phyloP scores from a whole-genome alignment of 2,113 vertebrate genomes.

The Antennarius striatus region DNA sequence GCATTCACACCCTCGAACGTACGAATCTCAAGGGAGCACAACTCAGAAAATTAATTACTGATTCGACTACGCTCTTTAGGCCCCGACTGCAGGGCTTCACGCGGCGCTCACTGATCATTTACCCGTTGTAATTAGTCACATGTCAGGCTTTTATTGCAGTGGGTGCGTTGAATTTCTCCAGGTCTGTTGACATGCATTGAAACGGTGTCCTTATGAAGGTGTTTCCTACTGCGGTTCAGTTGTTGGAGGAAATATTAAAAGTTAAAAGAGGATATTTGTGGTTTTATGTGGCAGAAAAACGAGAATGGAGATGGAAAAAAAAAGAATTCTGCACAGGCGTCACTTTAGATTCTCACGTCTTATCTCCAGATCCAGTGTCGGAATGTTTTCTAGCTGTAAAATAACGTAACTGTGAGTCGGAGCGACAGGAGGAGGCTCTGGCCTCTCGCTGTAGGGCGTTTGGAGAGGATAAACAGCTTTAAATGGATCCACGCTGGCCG shows the following conservation, averaged over 20 bases:
- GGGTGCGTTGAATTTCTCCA: no score
- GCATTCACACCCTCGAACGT: slow-evolving; percentile 4
- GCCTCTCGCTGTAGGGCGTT: slow-evolving; percentile 36
- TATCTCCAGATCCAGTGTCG: not conserved
- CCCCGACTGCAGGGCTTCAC: slow-evolving; percentile 4
- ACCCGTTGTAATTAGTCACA: no score
- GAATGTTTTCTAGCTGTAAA: slow-evolving; percentile 22
- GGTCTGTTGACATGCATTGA: no score
- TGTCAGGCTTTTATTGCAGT: no score
- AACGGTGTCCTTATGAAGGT: no score
- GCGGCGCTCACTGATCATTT: not conserved
- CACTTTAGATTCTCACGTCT: not conserved
- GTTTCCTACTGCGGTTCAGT: no score
- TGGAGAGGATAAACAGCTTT: slow-evolving; percentile 48
- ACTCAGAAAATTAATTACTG: slow-evolving; percentile 29
- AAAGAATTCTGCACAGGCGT: not conserved
- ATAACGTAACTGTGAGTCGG: slow-evolving; percentile 23
- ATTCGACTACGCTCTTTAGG: slow-evolving; percentile 20
- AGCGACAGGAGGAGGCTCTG: slow-evolving; percentile 16
- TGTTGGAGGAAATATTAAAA: no score
- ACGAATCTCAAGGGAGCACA: slow-evolving; percentile 17
- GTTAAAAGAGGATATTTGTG: no score
- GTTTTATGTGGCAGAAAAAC: not conserved
- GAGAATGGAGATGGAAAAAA: no score
- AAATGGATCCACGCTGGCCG: slow-evolving; percentile 38